Evolutionary conservation across 2,888 invertebrate species (phyloP).

Genomic region (Vanessa cardui): DNA sequence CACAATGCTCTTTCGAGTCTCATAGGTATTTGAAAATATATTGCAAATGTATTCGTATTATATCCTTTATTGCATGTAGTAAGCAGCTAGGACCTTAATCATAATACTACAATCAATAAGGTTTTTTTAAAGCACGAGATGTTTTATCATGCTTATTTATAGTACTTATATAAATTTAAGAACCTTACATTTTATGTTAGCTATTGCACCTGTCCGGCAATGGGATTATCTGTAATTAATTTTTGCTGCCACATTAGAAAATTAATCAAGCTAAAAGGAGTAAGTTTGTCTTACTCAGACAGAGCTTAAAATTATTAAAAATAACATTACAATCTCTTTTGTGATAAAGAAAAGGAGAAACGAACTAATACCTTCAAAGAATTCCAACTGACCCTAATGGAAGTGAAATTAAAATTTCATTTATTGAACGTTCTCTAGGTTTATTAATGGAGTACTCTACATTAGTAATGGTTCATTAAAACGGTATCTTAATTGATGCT

Average conservation of each 20-base stretch:
- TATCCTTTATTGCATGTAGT: too few relatives aligned
- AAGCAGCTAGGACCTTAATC: too few relatives aligned
- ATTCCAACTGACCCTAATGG: constrained; percentile 2
- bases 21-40: too few relatives aligned
- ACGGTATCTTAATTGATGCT: too few relatives aligned
- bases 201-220: too few relatives aligned
- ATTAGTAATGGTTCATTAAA: not conserved
- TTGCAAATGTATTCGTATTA: too few relatives aligned
- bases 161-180: too few relatives aligned
- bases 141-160: too few relatives aligned
- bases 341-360: not conserved
- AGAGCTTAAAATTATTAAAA: not conserved
- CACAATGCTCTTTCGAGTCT: too few relatives aligned
- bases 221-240: not conserved
- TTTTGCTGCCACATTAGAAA: not conserved
- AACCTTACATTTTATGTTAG: too few relatives aligned
- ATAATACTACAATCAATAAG: too few relatives aligned
- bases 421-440: constrained; percentile 5
- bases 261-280: constrained; percentile 1
- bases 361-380: not conserved
- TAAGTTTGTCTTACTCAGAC: not conserved
- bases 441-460: not conserved
- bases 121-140: too few relatives aligned
- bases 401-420: not conserved
- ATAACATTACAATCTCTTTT: not conserved